Percentiles rank a stretch among this genome's conserved stretches.
Evolutionary conservation across 2,113 vertebrate species (phyloP).

Genomic region (Riparia riparia): DNA sequence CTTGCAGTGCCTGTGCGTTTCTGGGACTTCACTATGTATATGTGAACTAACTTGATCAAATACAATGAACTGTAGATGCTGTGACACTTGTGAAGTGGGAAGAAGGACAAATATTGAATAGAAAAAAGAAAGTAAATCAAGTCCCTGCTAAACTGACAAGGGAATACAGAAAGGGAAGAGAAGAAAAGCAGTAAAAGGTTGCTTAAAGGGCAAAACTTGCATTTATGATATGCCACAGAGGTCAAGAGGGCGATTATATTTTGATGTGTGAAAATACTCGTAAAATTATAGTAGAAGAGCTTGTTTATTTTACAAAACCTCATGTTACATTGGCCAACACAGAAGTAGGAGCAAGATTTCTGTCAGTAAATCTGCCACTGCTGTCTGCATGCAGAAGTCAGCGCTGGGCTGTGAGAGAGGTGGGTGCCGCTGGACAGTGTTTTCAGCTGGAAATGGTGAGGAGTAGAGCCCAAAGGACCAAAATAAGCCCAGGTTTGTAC

Average conservation of each 20-base stretch:
- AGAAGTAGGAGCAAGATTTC: not conserved
- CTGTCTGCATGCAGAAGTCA: accelerated
- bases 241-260: not conserved
- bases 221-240: not conserved
- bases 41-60: conserved; percentile 47
- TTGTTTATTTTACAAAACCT: not conserved
- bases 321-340: accelerated
- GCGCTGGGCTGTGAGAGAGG: accelerated
- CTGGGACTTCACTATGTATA: conserved; percentile 38
- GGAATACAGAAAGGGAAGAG: not conserved
- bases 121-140: conserved; percentile 24
- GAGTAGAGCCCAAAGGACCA: not conserved
- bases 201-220: not conserved
- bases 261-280: not conserved
- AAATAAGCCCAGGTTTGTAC: not conserved
- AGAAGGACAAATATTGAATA: conserved; percentile 49
- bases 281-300: not conserved
- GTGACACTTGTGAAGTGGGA: not conserved
- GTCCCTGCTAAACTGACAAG: not conserved
- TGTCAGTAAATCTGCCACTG: not conserved
- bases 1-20: not conserved
- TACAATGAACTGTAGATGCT: conserved; percentile 24
- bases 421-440: accelerated
- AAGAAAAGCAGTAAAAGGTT: not conserved
- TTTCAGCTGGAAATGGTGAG: not conserved